Evolutionary conservation across 2,888 invertebrate species (phyloP), one percentile per base, ranked within the genome.

Genomic region (Apantesis nais): DNA sequence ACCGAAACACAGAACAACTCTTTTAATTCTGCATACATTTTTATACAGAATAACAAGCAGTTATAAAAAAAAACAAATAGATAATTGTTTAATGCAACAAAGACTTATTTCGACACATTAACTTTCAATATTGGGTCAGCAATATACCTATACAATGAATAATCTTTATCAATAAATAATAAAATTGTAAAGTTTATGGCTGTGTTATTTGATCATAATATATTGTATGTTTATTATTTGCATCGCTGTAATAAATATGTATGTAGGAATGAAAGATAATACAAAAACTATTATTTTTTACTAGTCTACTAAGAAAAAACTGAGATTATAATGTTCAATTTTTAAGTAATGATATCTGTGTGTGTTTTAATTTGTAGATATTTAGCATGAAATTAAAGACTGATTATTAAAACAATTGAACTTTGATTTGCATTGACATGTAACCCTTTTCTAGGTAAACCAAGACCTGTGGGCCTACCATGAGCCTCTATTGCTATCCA

Each of bases 321-420:
- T 70, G 68, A 80, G 71, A 78, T 77, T 72, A 68, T 72, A 74
- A 52, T 64, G n/a, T 41, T 41, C 25, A 55, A 25, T 41, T 7
- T 58, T 58, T 58, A 58, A 58, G 14, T 58, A 58, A 58, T 29
- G 29, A 58, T 58, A 29, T 25, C 29, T 44, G 11, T 66, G 31
- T 37, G 37, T 72, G 63, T 73, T 60, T 61, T 68, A 41, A 55
- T 64, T 69, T 74, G 74, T 29, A 58, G 58, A 58, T 16, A 58
- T 16, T 76, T 79, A 78, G 74, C 74, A 74, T 78, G 70, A 68
- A 76, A 82, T 78, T 77, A 85, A 84, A 84, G 84, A 85, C 83
- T 84, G 84, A 84, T 79, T 75, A 78, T 71, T 74, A 63, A 72
- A 79, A 75, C 25, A 34, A 55, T 62, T 39, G 61, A 14, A 37